These are phyloP conservation scores for Dipodomys merriami DNA, from an alignment of 2,113 vertebrate species.

Conservation along the genomic window DNA sequence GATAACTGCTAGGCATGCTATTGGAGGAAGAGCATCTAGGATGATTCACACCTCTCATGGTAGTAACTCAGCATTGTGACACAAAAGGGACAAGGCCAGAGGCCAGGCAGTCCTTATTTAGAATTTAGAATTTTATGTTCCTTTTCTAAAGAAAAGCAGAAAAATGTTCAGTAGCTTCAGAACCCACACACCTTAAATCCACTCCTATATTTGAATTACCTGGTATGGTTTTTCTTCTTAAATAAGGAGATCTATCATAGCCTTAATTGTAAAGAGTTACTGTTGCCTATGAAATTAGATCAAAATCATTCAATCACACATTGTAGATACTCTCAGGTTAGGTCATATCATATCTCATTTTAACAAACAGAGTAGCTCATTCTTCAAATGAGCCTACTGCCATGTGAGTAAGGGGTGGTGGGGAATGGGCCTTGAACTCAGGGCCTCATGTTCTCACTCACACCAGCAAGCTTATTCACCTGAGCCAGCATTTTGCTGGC, in stretches of 20 bases:
- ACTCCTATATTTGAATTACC: slow-evolving; percentile 40
- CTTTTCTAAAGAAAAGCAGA: not conserved
- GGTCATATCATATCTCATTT: not conserved
- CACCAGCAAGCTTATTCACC: too few relatives aligned
- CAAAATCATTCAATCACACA: slow-evolving; percentile 21
- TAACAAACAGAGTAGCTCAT: not conserved
- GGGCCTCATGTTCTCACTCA: too few relatives aligned
- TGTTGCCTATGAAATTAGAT: slow-evolving; percentile 48
- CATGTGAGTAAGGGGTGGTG: too few relatives aligned
- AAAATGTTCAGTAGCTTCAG: not conserved
- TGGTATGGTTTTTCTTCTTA: slow-evolving; percentile 38
- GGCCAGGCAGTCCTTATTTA: not conserved
- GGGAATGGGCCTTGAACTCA: too few relatives aligned
- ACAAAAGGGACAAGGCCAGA: not conserved
- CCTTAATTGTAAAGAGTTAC: not conserved
- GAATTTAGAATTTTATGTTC: not conserved
- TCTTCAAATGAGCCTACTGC: not conserved
- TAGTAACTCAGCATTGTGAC: not conserved
- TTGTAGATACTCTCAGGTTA: not conserved
- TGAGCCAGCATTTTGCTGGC: too few relatives aligned
- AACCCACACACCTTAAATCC: not conserved
- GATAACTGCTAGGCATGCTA: not conserved
- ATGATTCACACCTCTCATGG: not conserved
- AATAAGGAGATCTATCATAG: not conserved
- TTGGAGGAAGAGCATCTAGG: not conserved